Evolutionary conservation across 2,113 vertebrate genomes (phyloP), one percentile per base, ranked within the genome.

Genomic region (Manacus vitellinus): DNA sequence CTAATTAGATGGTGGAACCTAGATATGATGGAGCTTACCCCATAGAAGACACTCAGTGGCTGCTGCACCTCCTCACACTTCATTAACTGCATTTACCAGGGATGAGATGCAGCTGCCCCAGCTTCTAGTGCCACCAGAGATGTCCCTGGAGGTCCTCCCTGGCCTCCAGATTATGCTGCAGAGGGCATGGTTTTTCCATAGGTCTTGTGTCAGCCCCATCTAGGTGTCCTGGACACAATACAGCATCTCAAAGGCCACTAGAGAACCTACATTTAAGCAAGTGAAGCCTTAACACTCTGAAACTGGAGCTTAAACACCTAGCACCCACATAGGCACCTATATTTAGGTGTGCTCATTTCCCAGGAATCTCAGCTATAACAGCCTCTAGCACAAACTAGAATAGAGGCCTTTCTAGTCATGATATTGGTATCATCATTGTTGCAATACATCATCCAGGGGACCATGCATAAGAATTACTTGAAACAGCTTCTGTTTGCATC

Each of bases 381-480:
- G 1, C 13, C 11, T 25, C 12, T 74, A 47, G 74, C 18, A 46
- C 10, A 31, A 62, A 10, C 6, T 5, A 27, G 12, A 63, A 65
- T 0, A 28, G 20, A 65, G 14, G 9, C 25, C 47, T 68, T 67
- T 51, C 68, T 51, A 59, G 31, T 39, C 5, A 19, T 8, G 10
- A 10, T 67, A 31, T 14, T 74, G 41, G 55, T 37, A 35, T 43
- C 21, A 39, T 8, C 18, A 3, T 3, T 13, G 37, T 23, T 49
- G 67, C 14, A 28, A 56, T 14, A 13, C 24, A 22, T 71, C 14
- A 58, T 30, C 15, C 41, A 51, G 21, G 52, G 21, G 78, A 67
- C 5, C 24, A 16, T 10, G 23, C 2, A 0, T 6, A 46, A 37
- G 27, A 49, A 5, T 67, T 67, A 46, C 0, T 46, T 55, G 39